Conservation (phyloP, 2,113 vertebrate genomes). For the Pterocles orientalis region DNA sequence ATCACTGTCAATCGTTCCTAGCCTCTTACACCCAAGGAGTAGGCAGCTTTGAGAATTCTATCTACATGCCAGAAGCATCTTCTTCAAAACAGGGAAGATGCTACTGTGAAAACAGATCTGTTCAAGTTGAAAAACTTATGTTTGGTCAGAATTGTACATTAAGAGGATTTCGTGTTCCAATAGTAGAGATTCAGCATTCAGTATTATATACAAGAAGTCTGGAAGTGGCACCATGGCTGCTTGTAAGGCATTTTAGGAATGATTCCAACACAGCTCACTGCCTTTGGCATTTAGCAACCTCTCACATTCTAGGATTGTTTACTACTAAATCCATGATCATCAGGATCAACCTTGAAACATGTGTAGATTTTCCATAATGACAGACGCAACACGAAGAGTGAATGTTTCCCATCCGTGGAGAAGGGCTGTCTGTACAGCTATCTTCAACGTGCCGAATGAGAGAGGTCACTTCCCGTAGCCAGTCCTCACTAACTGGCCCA, state of each 20-base stretch:
- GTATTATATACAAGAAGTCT: background rate
- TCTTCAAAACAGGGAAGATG: background rate
- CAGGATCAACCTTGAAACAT: background rate
- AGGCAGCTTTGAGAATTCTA: background rate
- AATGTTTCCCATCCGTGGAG: background rate
- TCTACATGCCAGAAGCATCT: background rate
- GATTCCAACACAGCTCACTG: conserved; percentile 2
- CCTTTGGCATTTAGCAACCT: conserved; percentile 46
- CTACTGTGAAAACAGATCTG: background rate
- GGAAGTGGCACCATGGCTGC: conserved; percentile 14
- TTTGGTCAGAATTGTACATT: conserved; percentile 25
- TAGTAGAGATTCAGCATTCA: background rate
- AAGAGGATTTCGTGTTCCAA: background rate
- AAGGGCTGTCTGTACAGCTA: background rate
- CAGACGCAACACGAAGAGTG: background rate
- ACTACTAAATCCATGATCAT: background rate
- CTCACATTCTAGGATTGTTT: background rate
- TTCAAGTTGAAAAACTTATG: background rate
- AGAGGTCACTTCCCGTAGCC: background rate
- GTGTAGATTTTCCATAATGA: background rate
- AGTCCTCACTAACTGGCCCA: conserved; percentile 80
- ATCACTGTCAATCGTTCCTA: background rate
- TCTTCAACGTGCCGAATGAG: background rate
- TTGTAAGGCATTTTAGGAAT: conserved; percentile 55
- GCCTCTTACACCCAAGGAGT: background rate